Evolutionary conservation across 2,797 vertebrate genomes (phyloP), one percentile per base, ranked within the genome.

Genomic region (Sebastes wilsoni): DNA sequence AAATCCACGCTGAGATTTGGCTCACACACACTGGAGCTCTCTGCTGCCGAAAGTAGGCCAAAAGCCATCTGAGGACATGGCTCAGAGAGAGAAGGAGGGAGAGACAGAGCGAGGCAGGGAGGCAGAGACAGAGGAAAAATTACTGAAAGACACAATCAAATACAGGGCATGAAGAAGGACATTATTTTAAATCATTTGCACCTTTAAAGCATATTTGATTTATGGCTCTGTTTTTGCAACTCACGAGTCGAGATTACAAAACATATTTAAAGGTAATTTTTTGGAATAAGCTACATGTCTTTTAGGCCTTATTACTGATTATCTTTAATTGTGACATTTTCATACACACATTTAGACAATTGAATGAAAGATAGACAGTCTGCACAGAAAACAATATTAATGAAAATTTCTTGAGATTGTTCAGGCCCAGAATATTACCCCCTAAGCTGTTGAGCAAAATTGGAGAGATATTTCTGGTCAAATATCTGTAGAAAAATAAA

Each of bases 1-100:
- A 89, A 88, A 92, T 90, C 86, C 88, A 88, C 59, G 81, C 93
- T 92, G 89, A 87, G 83, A 89, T 94, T 92, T 95, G 93, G 87
- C 93, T 90, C 91, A 71, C 66, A 77, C 81, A 86, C 85, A 71
- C 75, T 80, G 78, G 22, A 89, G 81, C 90, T 87, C 92, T 90
- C 87, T 88, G 82, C 92, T 86, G 88, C 82, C 54, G 56, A 88
- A 92, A 89, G 81, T 92, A 90, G 93, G 92, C 90, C 90, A 93
- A 90, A 93, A 93, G 90, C 85, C 88, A 91, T 89, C 28, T 81
- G 86, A 94, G 93, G 91, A 91, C 89, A 88, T 56, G 28, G 72
- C 78, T 86, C 28, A 18, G 80, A 32, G 82, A 80, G 79, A 60
- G 66, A 73, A 36, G 52, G 54, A 80, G 58, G 23, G 71, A 75